Percentiles rank a stretch among this genome's conserved stretches.
phyloP scores from a whole-genome alignment of 2,888 invertebrate species.

The Buathra laborator region DNA sequence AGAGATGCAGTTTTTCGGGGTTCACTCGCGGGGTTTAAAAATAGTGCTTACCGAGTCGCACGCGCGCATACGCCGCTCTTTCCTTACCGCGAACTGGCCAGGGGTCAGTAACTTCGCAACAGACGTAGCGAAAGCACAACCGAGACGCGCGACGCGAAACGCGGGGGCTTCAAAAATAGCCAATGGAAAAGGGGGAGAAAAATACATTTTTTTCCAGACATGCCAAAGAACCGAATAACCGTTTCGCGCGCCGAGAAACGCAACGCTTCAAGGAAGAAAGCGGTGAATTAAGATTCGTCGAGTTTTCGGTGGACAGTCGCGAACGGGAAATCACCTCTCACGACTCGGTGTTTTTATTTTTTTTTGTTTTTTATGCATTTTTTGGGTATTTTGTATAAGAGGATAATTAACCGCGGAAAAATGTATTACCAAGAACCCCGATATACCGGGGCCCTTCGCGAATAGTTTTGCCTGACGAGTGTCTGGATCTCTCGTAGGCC shows the following conservation, averaged over 20 bases:
- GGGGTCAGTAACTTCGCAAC: constrained; percentile 83
- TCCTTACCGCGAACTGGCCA: constrained; percentile 81
- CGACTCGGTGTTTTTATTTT: not conserved
- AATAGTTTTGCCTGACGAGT: constrained; percentile 57
- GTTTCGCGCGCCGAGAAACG: not conserved
- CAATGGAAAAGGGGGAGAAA: constrained; percentile 64
- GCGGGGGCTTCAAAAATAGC: constrained; percentile 70
- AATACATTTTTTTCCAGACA: constrained; percentile 63
- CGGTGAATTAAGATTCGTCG: not conserved
- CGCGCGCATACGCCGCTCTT: constrained; percentile 53
- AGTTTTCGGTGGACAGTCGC: no score
- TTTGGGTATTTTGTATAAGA: no score
- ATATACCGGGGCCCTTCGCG: constrained; percentile 53
- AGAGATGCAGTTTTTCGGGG: constrained; percentile 80
- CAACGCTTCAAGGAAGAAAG: not conserved
- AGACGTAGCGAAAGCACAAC: constrained; percentile 76
- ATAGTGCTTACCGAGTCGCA: constrained; percentile 78
- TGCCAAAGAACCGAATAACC: not conserved
- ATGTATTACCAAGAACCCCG: constrained; percentile 42
- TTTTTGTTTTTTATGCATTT: constrained; percentile 5
- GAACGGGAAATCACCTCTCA: no score
- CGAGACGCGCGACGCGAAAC: constrained; percentile 34
- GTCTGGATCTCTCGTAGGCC: constrained; percentile 59
- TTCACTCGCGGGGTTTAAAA: constrained; percentile 79
- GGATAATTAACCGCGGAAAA: not conserved